Conservation (phyloP, 92 coral and sea anemone genomes). For the Epizoanthus scotinus region DNA sequence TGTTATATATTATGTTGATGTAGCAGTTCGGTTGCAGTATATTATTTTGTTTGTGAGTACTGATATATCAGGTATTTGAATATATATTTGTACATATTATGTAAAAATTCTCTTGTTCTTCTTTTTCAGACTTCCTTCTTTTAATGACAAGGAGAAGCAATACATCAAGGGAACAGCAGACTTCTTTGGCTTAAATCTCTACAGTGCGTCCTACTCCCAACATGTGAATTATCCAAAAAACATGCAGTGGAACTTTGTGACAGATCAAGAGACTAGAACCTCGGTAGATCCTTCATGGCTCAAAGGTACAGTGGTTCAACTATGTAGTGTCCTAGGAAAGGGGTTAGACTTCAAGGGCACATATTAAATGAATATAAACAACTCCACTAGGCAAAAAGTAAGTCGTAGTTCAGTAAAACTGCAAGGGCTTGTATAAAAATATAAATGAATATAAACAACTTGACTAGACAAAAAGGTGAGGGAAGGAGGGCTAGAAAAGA, state of each 20-base stretch:
- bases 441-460: too few species aligned
- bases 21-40: too few species aligned
- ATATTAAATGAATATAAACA: too few species aligned
- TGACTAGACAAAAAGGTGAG: too few species aligned
- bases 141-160: conserved; percentile 69
- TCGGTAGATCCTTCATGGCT: conserved; percentile 74
- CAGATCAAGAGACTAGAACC: conserved; percentile 73
- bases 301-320: conserved; percentile 53
- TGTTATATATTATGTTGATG: too few species aligned
- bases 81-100: background rate
- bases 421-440: too few species aligned
- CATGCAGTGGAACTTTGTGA: conserved; percentile 65
- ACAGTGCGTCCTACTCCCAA: conserved; percentile 68
- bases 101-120: background rate
- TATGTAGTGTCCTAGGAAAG: too few species aligned
- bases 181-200: conserved; percentile 86
- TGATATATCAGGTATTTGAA: background rate
- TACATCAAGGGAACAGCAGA: conserved; percentile 84
- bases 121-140: conserved; percentile 69
- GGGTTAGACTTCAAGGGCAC: too few species aligned
- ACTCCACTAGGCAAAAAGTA: too few species aligned
- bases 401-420: too few species aligned
- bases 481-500: too few species aligned
- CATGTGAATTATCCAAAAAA: conserved; percentile 61
- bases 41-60: background rate